Conservation (phyloP, 2,797 vertebrate genomes). For the Glossophaga mutica region DNA sequence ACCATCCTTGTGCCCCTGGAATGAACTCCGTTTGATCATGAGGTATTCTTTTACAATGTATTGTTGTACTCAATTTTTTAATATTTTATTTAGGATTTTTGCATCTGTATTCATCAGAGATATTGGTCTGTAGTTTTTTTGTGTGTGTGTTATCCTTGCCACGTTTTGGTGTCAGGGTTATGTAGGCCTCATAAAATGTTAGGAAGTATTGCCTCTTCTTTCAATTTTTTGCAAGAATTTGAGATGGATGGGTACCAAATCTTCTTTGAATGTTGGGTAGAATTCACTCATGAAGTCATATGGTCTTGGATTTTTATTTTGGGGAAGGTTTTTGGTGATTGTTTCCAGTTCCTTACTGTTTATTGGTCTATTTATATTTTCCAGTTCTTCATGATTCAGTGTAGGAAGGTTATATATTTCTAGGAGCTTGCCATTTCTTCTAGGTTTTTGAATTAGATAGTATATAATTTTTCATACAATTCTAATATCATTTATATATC, state of each 20-base stretch:
- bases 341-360: not conserved
- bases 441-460: not conserved
- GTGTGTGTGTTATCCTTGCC: not conserved
- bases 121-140: not conserved
- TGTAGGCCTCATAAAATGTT: not conserved
- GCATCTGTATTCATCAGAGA: not conserved
- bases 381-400: not conserved
- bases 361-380: not conserved
- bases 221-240: not conserved
- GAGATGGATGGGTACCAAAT: not conserved
- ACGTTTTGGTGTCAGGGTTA: not conserved
- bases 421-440: not conserved
- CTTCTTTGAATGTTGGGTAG: not conserved
- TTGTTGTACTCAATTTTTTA: not conserved
- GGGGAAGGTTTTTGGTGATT: not conserved
- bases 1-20: not conserved
- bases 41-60: not conserved
- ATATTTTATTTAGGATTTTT: not conserved
- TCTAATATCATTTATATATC: not conserved
- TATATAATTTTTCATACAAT: not conserved
- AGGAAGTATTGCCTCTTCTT: not conserved
- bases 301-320: not conserved
- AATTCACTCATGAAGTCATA: not conserved
- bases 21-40: not conserved
- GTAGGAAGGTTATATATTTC: not conserved